These are phyloP conservation scores for Campylomormyrus numenius DNA, from an alignment of 2,113 vertebrate genomes.

Conservation along the genomic window DNA sequence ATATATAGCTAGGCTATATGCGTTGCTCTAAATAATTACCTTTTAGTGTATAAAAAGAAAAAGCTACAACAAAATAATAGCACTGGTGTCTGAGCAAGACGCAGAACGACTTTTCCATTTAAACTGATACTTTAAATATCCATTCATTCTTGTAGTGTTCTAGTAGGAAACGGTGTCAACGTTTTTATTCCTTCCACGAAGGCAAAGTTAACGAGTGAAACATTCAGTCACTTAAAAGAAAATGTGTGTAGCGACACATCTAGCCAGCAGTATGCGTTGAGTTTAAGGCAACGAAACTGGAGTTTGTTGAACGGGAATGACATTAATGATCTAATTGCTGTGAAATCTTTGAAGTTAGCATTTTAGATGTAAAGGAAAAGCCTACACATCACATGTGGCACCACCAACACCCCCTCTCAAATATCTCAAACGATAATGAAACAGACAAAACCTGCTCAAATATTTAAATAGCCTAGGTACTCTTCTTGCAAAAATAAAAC, in stretches of 20 bases:
- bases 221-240: constrained; percentile 18
- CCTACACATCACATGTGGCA: constrained; percentile 18
- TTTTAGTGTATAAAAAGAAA: constrained; percentile 16
- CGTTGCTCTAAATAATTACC: not conserved
- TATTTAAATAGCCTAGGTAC: constrained; percentile 53
- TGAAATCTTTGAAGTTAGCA: constrained; percentile 16
- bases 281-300: constrained; percentile 26
- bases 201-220: not conserved
- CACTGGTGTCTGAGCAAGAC: not conserved
- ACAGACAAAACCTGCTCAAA: not conserved
- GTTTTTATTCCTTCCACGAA: not conserved
- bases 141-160: constrained; percentile 13
- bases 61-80: not conserved
- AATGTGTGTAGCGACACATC: constrained; percentile 7
- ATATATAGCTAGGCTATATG: constrained; percentile 5
- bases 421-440: not conserved
- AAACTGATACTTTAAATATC: not conserved
- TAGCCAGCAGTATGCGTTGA: constrained; percentile 6
- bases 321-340: constrained; percentile 14
- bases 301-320: constrained; percentile 14
- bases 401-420: not conserved
- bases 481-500: constrained; percentile 64
- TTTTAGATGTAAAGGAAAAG: constrained; percentile 10
- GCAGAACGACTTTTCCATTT: not conserved
- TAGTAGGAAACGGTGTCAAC: not conserved